These are phyloP conservation scores for Drosophila littoralis DNA, from an alignment of 1,140 invertebrate genomes.

Conservation along the genomic window DNA sequence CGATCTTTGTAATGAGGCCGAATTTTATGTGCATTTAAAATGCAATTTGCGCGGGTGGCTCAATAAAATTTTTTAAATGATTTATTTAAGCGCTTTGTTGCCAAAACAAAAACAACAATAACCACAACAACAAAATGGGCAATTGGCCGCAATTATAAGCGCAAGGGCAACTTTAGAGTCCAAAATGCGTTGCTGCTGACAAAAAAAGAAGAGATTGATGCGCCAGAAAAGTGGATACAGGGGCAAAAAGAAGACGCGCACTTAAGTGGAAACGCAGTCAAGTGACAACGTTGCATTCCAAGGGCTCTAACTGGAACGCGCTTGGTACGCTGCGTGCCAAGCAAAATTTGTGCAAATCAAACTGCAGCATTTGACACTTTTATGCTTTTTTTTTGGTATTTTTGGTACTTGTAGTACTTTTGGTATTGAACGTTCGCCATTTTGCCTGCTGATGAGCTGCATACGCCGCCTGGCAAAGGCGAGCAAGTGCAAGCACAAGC, in stretches of 20 bases:
- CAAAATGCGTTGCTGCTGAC: background rate
- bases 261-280: slow-evolving; percentile 58
- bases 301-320: too few relatives aligned
- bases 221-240: slow-evolving; percentile 14
- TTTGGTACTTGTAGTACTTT: too few relatives aligned
- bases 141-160: slow-evolving; percentile 69
- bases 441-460: background rate
- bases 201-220: slow-evolving; percentile 6
- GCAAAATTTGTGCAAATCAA: too few relatives aligned
- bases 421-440: slow-evolving; percentile 6
- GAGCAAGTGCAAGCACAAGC: slow-evolving; percentile 4
- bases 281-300: slow-evolving; percentile 20
- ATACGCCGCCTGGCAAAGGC: background rate
- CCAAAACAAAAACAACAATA: slow-evolving; percentile 41
- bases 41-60: slow-evolving; percentile 64
- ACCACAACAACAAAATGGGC: slow-evolving; percentile 62
- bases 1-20: slow-evolving; percentile 9
- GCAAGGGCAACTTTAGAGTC: slow-evolving; percentile 3
- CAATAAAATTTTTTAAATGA: slow-evolving; percentile 69
- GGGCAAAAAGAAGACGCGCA: slow-evolving; percentile 4
- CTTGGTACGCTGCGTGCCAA: too few relatives aligned
- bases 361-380: too few relatives aligned
- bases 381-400: background rate
- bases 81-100: slow-evolving; percentile 74
- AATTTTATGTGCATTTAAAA: slow-evolving; percentile 56